phyloP scores from a whole-genome alignment of 2,888 invertebrate species.

The Tachystola acroxantha region DNA sequence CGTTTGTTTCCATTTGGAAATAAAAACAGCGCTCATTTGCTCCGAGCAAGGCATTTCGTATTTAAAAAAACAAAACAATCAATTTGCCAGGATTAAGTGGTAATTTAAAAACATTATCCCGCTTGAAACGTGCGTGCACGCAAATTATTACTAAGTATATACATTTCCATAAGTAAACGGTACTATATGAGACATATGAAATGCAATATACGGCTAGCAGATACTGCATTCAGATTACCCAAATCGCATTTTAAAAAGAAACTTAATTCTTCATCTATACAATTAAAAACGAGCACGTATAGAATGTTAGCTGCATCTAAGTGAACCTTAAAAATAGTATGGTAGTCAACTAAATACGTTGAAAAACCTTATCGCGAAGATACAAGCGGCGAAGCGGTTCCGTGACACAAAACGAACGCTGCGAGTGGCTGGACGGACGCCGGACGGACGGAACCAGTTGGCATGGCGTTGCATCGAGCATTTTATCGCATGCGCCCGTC shows the following conservation, averaged over 20 bases:
- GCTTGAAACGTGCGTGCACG: conserved; percentile 1
- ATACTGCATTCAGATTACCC: no score
- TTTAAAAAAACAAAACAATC: conserved; percentile 35
- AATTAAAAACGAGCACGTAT: no score
- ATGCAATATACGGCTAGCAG: no score
- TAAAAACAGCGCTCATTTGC: conserved; percentile 32
- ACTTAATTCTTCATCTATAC: no score
- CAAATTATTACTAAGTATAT: conserved; percentile 7
- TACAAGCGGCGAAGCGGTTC: conserved; percentile 25
- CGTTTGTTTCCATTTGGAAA: conserved; percentile 33
- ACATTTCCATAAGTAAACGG: no score
- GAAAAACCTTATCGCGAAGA: conserved; percentile 10
- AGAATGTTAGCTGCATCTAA: no score
- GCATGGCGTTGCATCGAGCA: conserved; percentile 40
- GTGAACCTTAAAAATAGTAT: conserved; percentile 1
- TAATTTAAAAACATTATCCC: conserved; percentile 8
- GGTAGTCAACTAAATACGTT: conserved; percentile 12
- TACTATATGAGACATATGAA: no score
- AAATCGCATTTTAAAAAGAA: no score
- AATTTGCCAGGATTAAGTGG: conserved; percentile 25
- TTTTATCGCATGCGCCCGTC: conserved; percentile 37
- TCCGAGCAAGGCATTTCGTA: conserved; percentile 17
- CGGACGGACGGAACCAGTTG: conserved; percentile 44
- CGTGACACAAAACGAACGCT: conserved; percentile 49
- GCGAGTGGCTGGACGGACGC: conserved; percentile 20